Conservation (phyloP, 1,140 invertebrate species). For the Drosophila nigrodunni region DNA sequence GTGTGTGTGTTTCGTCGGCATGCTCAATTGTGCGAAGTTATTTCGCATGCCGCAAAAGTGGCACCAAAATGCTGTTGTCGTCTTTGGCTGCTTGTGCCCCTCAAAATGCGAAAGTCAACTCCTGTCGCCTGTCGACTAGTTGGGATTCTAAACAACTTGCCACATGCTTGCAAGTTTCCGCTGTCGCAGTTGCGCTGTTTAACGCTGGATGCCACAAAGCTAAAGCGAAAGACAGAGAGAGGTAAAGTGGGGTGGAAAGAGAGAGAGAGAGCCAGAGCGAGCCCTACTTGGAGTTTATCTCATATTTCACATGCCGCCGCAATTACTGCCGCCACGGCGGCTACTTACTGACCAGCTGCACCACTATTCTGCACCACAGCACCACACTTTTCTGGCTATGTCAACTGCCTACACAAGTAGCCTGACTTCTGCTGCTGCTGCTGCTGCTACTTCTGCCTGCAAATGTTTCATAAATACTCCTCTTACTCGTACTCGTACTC, state of each 20-base stretch:
- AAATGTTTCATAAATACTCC: slow-evolving; percentile 82
- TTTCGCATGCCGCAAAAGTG: slow-evolving; percentile 81
- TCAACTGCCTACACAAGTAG: slow-evolving; percentile 78
- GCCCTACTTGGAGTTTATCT: slow-evolving; percentile 82
- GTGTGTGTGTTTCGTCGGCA: slow-evolving; percentile 56
- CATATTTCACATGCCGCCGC: slow-evolving; percentile 82
- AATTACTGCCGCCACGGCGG: slow-evolving; percentile 72
- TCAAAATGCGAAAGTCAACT: slow-evolving; percentile 6
- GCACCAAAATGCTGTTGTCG: slow-evolving; percentile 77
- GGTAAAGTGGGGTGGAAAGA: no score
- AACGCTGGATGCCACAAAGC: slow-evolving; percentile 22
- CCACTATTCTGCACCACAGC: slow-evolving; percentile 13
- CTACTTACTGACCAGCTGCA: slow-evolving; percentile 65
- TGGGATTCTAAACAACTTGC: slow-evolving; percentile 81
- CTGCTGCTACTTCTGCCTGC: slow-evolving; percentile 54
- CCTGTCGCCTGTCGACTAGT: slow-evolving; percentile 48
- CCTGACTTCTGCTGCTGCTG: slow-evolving; percentile 47
- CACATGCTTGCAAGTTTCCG: slow-evolving; percentile 71
- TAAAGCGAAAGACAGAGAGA: no score
- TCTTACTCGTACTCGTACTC: neutral
- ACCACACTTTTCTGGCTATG: slow-evolving; percentile 49
- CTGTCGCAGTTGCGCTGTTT: slow-evolving; percentile 24
- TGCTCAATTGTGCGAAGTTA: slow-evolving; percentile 82
- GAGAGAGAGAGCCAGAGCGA: neutral
- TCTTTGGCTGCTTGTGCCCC: neutral